Evolutionary conservation across 1,140 invertebrate species (phyloP).

Genomic region (Idris sp.): DNA sequence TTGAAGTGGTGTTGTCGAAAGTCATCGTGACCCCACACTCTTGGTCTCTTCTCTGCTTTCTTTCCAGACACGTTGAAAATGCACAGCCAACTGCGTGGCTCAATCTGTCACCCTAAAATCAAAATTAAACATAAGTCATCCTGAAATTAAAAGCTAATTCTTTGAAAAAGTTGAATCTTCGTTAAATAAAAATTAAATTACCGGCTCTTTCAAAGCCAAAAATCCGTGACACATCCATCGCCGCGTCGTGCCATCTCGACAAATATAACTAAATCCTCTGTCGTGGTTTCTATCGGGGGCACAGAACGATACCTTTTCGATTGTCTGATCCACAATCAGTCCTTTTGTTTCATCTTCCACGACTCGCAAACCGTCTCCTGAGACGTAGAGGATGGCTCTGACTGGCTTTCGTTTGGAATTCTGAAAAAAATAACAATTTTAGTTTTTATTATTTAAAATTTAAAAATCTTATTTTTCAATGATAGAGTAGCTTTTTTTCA

Average conservation of each 20-base stretch:
- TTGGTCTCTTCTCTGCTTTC: slow-evolving; percentile 98
- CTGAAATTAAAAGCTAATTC: too few species aligned
- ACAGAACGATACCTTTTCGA: slow-evolving; percentile 99
- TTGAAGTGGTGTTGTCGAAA: slow-evolving; percentile 95
- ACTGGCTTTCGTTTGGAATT: slow-evolving; percentile 92
- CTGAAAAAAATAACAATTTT: too few species aligned
- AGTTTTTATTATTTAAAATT: too few species aligned
- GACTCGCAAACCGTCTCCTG: slow-evolving; percentile 97
- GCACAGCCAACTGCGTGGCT: slow-evolving; percentile 99
- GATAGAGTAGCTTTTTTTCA: too few species aligned
- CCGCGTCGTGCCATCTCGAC: slow-evolving; percentile 88
- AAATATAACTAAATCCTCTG: slow-evolving; percentile 97
- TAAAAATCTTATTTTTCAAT: too few species aligned
- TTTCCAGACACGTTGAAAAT: slow-evolving; percentile 97
- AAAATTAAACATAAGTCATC: too few species aligned
- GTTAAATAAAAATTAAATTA: too few species aligned
- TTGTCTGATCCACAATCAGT: slow-evolving; percentile 99
- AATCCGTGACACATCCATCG: slow-evolving; percentile 99
- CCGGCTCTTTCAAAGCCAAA: slow-evolving; percentile 95
- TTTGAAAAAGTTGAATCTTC: too few species aligned
- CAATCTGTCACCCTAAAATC: slow-evolving; percentile 94
- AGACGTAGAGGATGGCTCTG: slow-evolving; percentile 95
- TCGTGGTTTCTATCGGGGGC: slow-evolving; percentile 99
- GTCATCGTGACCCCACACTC: slow-evolving; percentile 96
- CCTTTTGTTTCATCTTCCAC: slow-evolving; percentile 99